Evolutionary conservation across 1,140 invertebrate genomes (phyloP).

Genomic region (Hypothenemus hampei): DNA sequence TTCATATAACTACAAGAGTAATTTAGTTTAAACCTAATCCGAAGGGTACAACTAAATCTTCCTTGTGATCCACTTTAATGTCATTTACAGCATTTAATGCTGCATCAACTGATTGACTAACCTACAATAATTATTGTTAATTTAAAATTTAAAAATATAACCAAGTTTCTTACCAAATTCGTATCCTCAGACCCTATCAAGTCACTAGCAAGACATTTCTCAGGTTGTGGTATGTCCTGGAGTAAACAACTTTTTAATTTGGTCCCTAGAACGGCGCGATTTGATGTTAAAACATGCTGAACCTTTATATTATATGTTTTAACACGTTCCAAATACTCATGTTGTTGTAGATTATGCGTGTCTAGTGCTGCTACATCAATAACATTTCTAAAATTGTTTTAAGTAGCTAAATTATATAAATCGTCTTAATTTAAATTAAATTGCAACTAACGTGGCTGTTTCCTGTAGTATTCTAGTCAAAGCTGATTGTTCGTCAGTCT

Average conservation of each 20-base stretch:
- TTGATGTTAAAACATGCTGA: constrained; percentile 49
- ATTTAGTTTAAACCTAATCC: constrained; percentile 35
- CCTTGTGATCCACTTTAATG: constrained; percentile 73
- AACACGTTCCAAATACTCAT: constrained; percentile 72
- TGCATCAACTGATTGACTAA: constrained; percentile 58
- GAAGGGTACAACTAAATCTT: constrained; percentile 76
- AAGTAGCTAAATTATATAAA: neutral
- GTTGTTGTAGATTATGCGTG: constrained; percentile 71
- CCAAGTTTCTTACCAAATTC: constrained; percentile 49
- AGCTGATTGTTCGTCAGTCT: constrained; percentile 82
- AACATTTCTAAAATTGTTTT: constrained; percentile 59
- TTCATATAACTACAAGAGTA: too few relatives aligned
- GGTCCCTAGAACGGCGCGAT: constrained; percentile 44
- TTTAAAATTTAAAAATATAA: constrained; percentile 7
- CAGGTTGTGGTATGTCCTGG: constrained; percentile 56
- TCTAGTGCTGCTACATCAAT: constrained; percentile 79
- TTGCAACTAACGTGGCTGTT: constrained; percentile 70
- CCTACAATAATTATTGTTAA: constrained; percentile 48
- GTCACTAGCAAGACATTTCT: constrained; percentile 52
- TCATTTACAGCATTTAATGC: constrained; percentile 64
- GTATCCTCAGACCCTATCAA: constrained; percentile 51
- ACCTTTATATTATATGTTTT: constrained; percentile 63
- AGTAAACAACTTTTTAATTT: constrained; percentile 47
- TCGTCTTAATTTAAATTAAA: too few relatives aligned
- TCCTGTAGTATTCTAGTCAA: constrained; percentile 81